A percentile compares a stretch with the other conserved stretches of the same genome.
These are phyloP conservation scores for Clitarchus hookeri DNA, from an alignment of 2,888 invertebrate species.

Conservation along the genomic window DNA sequence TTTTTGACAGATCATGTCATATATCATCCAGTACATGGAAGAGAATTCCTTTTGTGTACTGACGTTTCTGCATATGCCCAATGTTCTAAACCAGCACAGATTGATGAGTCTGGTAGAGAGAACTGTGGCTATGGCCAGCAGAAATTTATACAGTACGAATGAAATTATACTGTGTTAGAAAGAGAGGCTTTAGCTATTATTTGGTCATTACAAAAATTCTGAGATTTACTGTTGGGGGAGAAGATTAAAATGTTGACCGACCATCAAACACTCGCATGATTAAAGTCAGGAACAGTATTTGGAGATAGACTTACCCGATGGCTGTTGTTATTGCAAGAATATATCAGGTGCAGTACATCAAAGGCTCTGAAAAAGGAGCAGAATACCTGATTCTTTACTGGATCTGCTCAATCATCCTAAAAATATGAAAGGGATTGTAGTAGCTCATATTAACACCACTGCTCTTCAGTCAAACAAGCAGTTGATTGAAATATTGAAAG, in stretches of 20 bases:
- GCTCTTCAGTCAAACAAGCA: background rate
- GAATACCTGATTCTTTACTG: background rate
- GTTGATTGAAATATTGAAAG: background rate
- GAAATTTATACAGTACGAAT: slow-evolving; percentile 38
- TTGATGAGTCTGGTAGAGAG: slow-evolving; percentile 15
- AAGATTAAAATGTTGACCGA: slow-evolving; percentile 40
- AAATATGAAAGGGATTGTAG: background rate
- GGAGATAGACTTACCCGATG: slow-evolving; percentile 38
- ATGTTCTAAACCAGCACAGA: background rate
- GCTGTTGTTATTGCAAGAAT: slow-evolving; percentile 43
- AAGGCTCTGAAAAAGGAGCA: slow-evolving; percentile 36
- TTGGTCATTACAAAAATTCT: slow-evolving; percentile 39
- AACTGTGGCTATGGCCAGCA: slow-evolving; percentile 39
- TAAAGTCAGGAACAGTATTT: slow-evolving; percentile 40
- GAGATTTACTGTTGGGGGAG: slow-evolving; percentile 38
- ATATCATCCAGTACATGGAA: background rate
- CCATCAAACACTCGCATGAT: slow-evolving; percentile 38
- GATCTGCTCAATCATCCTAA: background rate
- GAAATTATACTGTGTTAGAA: slow-evolving; percentile 35
- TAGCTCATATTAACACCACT: background rate
- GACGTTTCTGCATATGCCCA: background rate
- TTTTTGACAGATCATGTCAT: slow-evolving; percentile 19
- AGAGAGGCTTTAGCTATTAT: slow-evolving; percentile 41
- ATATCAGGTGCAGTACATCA: slow-evolving; percentile 36
- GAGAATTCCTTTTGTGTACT: background rate